Evolutionary conservation across 2,888 invertebrate genomes (phyloP).

Genomic region (Agrochola circellaris): DNA sequence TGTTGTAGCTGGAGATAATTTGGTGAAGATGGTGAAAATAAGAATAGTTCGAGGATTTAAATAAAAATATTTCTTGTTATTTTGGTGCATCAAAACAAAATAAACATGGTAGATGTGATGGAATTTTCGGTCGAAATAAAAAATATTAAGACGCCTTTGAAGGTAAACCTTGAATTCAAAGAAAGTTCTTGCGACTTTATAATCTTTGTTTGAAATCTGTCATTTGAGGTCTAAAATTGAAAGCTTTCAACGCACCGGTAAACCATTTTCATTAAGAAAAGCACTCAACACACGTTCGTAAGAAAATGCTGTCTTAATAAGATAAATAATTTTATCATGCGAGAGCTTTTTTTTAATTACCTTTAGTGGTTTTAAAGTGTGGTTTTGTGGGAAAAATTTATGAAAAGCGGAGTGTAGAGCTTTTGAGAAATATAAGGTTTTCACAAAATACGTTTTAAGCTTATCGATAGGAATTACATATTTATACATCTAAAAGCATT

Average conservation of each 20-base stretch:
- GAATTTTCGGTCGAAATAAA: neutral
- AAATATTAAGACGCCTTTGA: neutral
- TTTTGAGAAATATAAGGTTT: neutral
- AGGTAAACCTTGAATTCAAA: neutral
- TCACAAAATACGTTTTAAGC: neutral
- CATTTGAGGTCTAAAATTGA: constrained; percentile 21
- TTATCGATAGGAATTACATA: neutral
- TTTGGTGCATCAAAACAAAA: neutral
- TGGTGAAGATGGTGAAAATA: neutral
- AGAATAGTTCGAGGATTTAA: too few species aligned
- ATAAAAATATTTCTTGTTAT: neutral
- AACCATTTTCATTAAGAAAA: constrained; percentile 40
- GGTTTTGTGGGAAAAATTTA: neutral
- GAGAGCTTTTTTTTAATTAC: neutral
- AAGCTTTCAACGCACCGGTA: constrained; percentile 33
- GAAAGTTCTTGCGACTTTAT: constrained; percentile 8
- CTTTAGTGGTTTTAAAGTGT: neutral
- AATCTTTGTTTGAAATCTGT: constrained; percentile 1
- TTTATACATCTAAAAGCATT: neutral
- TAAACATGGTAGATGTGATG: neutral
- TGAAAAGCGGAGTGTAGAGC: neutral
- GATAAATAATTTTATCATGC: constrained; percentile 2
- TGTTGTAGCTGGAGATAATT: neutral
- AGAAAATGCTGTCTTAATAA: constrained; percentile 4
- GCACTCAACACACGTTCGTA: constrained; percentile 28